These are phyloP conservation scores for Gopherus evgoodei DNA, from an alignment of 2,113 vertebrate genomes.

Conservation along the genomic window DNA sequence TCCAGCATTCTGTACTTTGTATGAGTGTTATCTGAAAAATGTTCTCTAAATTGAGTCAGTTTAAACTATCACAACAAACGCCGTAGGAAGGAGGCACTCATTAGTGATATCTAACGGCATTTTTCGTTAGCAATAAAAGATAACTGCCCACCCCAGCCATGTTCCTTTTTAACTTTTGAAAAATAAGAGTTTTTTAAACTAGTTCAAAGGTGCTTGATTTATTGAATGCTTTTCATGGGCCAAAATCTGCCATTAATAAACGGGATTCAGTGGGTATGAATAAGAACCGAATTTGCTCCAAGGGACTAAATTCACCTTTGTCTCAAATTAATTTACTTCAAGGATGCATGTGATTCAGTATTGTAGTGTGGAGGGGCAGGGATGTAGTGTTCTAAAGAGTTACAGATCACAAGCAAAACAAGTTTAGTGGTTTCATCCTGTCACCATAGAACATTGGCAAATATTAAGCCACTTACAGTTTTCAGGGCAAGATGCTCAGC, in stretches of 20 bases:
- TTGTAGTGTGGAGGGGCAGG: background rate
- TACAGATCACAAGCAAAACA: no score
- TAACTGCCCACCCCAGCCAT: background rate
- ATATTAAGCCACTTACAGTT: background rate
- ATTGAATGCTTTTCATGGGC: background rate
- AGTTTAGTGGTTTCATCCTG: background rate
- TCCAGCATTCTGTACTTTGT: conserved; percentile 46
- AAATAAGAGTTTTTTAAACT: conserved; percentile 24
- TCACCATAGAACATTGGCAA: background rate
- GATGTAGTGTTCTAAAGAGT: background rate
- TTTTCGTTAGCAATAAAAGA: background rate
- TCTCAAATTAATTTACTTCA: conserved; percentile 13
- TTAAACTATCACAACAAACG: background rate
- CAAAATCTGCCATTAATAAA: conserved; percentile 20
- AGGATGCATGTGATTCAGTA: background rate
- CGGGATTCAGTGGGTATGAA: conserved; percentile 23
- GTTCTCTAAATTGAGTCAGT: conserved; percentile 30
- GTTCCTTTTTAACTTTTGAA: conserved; percentile 38
- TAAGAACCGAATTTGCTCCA: conserved; percentile 20
- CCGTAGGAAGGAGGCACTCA: background rate
- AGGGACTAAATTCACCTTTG: background rate
- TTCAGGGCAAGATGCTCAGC: background rate
- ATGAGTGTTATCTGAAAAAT: conserved; percentile 46
- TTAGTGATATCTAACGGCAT: background rate
- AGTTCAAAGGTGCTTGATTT: background rate